Conservation (phyloP, 2,888 invertebrate species). For the Spisula subtruncata region DNA sequence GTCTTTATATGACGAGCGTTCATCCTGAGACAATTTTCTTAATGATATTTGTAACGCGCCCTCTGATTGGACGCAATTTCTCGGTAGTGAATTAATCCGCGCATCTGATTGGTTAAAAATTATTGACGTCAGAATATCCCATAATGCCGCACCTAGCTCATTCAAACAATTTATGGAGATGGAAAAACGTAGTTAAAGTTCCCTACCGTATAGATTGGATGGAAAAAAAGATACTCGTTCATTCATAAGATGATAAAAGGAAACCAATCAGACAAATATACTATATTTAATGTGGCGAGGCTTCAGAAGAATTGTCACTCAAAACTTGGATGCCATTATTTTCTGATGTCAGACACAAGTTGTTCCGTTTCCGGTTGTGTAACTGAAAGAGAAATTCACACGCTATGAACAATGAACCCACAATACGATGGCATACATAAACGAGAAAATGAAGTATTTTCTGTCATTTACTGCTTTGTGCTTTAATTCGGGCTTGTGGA, state of each 20-base stretch:
- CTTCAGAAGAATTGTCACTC: too few relatives aligned
- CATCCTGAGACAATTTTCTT: background rate
- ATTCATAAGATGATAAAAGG: too few relatives aligned
- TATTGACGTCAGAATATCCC: background rate
- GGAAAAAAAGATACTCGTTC: background rate
- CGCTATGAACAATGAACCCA: background rate
- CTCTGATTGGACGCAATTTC: background rate
- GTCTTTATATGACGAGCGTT: background rate
- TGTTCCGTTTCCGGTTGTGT: constrained; percentile 59
- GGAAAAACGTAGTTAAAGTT: background rate
- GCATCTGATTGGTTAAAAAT: background rate
- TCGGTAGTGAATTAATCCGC: background rate
- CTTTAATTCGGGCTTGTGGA: too few relatives aligned
- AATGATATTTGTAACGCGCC: background rate
- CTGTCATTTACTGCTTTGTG: too few relatives aligned
- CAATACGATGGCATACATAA: too few relatives aligned
- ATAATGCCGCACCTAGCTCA: background rate
- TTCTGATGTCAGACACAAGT: constrained; percentile 65
- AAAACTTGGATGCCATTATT: too few relatives aligned
- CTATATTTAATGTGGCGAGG: too few relatives aligned
- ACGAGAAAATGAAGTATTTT: too few relatives aligned
- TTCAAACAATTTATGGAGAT: background rate
- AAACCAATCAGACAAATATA: too few relatives aligned
- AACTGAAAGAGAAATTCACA: constrained; percentile 47
- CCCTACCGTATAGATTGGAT: background rate